phyloP scores from a whole-genome alignment of 1,140 invertebrate species.

The Daktulosphaira vitifoliae region DNA sequence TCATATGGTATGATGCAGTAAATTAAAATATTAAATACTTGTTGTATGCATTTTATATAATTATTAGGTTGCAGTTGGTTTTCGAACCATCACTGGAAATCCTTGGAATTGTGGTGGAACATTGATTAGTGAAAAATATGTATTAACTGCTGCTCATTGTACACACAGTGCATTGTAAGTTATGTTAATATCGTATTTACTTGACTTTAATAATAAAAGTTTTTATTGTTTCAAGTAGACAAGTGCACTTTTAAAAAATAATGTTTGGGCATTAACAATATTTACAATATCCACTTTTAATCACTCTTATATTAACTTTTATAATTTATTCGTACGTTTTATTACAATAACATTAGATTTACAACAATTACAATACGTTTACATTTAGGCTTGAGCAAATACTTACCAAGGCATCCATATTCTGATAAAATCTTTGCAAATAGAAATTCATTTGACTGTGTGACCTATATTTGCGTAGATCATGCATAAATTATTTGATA shows the following conservation, averaged over 20 bases:
- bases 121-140: conserved; percentile 46
- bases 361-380: no score
- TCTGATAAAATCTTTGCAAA: no score
- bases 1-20: conserved; percentile 47
- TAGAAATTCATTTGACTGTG: no score
- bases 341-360: no score
- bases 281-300: no score
- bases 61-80: conserved; percentile 40
- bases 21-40: neutral
- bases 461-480: no score
- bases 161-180: conserved; percentile 38
- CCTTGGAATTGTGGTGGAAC: conserved; percentile 45
- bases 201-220: neutral
- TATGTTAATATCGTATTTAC: neutral
- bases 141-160: conserved; percentile 49
- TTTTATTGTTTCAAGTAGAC: neutral
- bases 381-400: no score
- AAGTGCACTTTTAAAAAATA: neutral
- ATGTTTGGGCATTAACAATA: no score
- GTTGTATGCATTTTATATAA: neutral
- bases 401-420: no score
- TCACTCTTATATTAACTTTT: no score
- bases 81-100: conserved; percentile 25
- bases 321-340: no score
- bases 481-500: no score